Percentiles rank a stretch among this genome's conserved stretches.
phyloP scores from a whole-genome alignment of 64 coral and sea anemone species.

The Pachyseris speciosa region DNA sequence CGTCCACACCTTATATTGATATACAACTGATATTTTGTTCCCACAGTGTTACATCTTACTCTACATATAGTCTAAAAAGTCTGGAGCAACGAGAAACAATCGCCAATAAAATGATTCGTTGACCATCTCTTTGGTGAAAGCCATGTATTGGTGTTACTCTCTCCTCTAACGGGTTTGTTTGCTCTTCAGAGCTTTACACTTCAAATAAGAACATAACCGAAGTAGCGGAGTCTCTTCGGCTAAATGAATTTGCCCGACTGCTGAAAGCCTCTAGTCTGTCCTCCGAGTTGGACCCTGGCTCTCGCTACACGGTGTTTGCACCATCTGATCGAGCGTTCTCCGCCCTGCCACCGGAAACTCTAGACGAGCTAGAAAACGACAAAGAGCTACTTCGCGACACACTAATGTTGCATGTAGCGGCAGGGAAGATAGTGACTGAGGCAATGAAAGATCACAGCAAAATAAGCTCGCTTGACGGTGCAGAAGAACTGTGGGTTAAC shows the following conservation, averaged over 20 bases:
- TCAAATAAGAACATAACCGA: constrained; percentile 76
- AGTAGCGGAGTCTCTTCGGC: constrained; percentile 60
- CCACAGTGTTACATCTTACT: not conserved
- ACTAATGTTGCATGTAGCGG: constrained; percentile 59
- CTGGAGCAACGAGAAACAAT: no score
- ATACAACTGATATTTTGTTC: not conserved
- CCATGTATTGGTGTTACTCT: no score
- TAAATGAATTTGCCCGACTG: constrained; percentile 63
- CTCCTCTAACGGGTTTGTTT: not conserved
- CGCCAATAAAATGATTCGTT: no score
- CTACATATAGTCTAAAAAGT: no score
- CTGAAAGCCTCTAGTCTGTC: constrained; percentile 50
- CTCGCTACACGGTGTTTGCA: constrained; percentile 44
- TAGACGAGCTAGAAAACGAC: constrained; percentile 37
- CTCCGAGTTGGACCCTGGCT: constrained; percentile 19
- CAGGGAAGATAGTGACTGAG: constrained; percentile 46
- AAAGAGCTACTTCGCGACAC: constrained; percentile 36
- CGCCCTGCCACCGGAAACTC: constrained; percentile 18
- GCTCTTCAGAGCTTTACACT: constrained; percentile 53
- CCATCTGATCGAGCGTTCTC: constrained; percentile 69
- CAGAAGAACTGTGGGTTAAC: constrained; percentile 60
- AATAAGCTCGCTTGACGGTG: constrained; percentile 50
- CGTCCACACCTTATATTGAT: not conserved
- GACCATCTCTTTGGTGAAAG: no score
- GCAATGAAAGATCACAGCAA: constrained; percentile 60